Evolutionary conservation across 2,797 vertebrate genomes (phyloP), one percentile per base, ranked within the genome.

Genomic region (Spondyliosoma cantharus): DNA sequence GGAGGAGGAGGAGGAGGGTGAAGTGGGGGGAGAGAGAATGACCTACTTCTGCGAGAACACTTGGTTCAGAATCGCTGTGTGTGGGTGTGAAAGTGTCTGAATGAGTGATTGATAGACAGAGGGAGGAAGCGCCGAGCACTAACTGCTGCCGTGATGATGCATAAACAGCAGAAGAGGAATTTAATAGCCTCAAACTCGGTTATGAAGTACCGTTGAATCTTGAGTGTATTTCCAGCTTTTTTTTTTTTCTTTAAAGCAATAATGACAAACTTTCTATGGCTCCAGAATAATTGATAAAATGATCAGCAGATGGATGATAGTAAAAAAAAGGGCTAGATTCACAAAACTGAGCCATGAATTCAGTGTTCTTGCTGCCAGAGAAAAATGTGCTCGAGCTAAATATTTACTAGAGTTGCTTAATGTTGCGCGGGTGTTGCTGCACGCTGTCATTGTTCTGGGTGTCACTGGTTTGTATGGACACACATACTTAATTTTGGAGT

Each of bases 31-130:
- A 64, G 80, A 50, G 75, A 78, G 68, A 74, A 19, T 89, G 91
- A 86, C 92, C 93, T 87, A 91, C 83, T 94, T 94, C 82, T 89
- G 68, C 76, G 66, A 45, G 92, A 93, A 93, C 90, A 91, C 85
- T 89, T 43, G 77, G 87, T 91, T 85, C 87, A 86, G 86, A 82
- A 69, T 65, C 1, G 13, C 52, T 52, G 82, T 29, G 71, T 66
- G 83, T 86, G 85, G 74, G 86, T 22, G 86, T 85, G 76, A 74
- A 79, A 64, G 86, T 80, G 86, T 91, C 80, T 89, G 88, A 87
- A 62, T 75, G 81, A 73, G 54, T 71, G 84, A 83, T 78, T 79
- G 86, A 87, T 46, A 74, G 90, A 85, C 65, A 20, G 87, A 71
- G 74, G 79, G 82, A 84, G 81, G 82, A 84, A 45, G 85, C 53